phyloP scores from a whole-genome alignment of 1,140 invertebrate species.

The Aphidius ervi region DNA sequence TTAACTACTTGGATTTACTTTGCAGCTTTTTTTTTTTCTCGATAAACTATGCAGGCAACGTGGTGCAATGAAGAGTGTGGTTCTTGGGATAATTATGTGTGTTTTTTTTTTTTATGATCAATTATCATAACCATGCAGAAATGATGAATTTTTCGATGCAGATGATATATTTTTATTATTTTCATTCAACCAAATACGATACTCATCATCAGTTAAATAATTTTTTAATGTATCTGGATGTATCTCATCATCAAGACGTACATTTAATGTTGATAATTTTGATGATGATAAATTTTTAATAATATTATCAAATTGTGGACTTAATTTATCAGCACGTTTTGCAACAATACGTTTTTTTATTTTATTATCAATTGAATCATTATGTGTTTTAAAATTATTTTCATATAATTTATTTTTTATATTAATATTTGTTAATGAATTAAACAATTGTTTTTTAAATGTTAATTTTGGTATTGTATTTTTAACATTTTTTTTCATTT shows the following conservation, averaged over 20 bases:
- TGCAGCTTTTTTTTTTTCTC: no score
- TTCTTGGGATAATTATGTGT: background rate
- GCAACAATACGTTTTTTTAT: no score
- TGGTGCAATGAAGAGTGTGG: no score
- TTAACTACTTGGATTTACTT: no score
- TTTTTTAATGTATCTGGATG: slow-evolving; percentile 22
- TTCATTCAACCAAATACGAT: slow-evolving; percentile 19
- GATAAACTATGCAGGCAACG: no score
- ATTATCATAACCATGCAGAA: slow-evolving; percentile 33
- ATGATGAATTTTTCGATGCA: slow-evolving; percentile 17
- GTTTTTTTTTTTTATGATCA: slow-evolving; percentile 23
- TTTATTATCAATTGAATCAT: background rate
- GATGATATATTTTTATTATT: background rate
- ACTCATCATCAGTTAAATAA: slow-evolving; percentile 20
- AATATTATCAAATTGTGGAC: no score
- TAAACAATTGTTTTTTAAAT: slow-evolving; percentile 6
- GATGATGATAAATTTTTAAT: no score
- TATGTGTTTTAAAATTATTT: background rate
- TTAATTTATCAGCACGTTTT: no score
- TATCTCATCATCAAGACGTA: slow-evolving; percentile 15
- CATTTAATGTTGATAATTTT: slow-evolving; percentile 18
- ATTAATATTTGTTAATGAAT: slow-evolving; percentile 6
- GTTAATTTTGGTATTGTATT: slow-evolving; percentile 25
- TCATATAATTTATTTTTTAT: slow-evolving; percentile 4
- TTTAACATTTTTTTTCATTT: slow-evolving; percentile 29